Percentiles rank a stretch among this genome's conserved stretches.
phyloP scores from a whole-genome alignment of 2,888 invertebrate genomes.

The Nomada lathburiana region DNA sequence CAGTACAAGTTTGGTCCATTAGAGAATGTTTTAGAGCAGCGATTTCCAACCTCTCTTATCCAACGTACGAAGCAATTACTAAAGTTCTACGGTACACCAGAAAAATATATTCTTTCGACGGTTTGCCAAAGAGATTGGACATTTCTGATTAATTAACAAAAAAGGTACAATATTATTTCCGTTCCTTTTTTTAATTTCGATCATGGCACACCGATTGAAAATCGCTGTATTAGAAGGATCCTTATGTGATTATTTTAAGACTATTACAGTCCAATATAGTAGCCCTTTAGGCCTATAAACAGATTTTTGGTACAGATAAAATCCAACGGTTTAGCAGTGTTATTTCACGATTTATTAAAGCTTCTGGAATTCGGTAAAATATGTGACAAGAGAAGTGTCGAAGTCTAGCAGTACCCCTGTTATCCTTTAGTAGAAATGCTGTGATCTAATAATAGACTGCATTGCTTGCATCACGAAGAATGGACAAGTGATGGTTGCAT shows the following conservation, averaged over 20 bases:
- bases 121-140: too few species aligned
- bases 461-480: not conserved
- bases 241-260: too few species aligned
- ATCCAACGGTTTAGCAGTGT: not conserved
- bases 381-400: not conserved
- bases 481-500: not conserved
- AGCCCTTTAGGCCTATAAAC: slow-evolving; percentile 9
- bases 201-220: too few species aligned
- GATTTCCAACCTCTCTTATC: too few species aligned
- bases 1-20: slow-evolving; percentile 1
- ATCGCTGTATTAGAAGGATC: too few species aligned
- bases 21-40: not conserved
- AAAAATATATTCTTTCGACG: too few species aligned
- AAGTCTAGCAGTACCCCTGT: not conserved
- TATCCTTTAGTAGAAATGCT: not conserved
- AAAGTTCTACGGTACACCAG: too few species aligned
- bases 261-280: not conserved
- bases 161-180: too few species aligned
- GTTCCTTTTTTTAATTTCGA: too few species aligned
- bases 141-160: too few species aligned
- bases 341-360: not conserved
- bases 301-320: not conserved
- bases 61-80: too few species aligned
- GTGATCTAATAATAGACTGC: too few species aligned
- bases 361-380: slow-evolving; percentile 2